These are phyloP conservation scores for Aegithalos caudatus DNA, from an alignment of 2,113 vertebrate species.

Conservation along the genomic window DNA sequence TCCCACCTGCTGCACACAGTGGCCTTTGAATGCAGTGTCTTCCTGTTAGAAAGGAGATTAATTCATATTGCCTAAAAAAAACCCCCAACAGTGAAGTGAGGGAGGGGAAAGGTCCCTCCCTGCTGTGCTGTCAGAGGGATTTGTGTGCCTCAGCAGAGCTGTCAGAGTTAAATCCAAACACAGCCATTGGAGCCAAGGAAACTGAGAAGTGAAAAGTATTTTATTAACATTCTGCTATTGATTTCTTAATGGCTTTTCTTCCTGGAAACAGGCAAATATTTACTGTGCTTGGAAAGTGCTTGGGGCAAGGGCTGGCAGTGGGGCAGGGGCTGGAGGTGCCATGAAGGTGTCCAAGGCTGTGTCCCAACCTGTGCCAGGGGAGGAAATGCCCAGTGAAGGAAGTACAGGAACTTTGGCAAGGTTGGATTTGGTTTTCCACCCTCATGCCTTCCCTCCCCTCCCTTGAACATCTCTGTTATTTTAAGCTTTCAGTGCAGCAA, in stretches of 20 bases:
- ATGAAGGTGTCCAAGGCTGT: not conserved
- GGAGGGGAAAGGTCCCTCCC: not conserved
- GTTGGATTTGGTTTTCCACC: not conserved
- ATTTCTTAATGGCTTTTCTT: conserved; percentile 61
- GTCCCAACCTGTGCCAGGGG: not conserved
- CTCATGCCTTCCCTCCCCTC: fast-evolving
- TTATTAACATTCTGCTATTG: conserved; percentile 47
- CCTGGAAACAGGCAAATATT: conserved; percentile 48
- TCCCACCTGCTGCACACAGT: not conserved
- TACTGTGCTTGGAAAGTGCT: not conserved
- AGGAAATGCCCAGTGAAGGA: not conserved
- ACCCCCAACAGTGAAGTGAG: not conserved
- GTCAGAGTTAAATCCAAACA: not conserved
- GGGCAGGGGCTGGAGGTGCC: not conserved
- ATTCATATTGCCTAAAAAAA: not conserved
- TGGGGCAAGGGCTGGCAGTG: not conserved
- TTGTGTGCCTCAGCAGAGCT: not conserved
- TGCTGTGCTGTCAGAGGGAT: not conserved
- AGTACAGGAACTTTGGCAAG: fast-evolving
- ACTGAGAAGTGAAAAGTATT: not conserved
- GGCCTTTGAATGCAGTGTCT: fast-evolving
- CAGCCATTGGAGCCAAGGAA: not conserved
- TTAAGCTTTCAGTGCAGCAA: not conserved
- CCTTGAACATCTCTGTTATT: not conserved
- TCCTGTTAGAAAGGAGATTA: not conserved